phyloP scores from a whole-genome alignment of 1,140 invertebrate species.

The Dendrolimus punctatus region DNA sequence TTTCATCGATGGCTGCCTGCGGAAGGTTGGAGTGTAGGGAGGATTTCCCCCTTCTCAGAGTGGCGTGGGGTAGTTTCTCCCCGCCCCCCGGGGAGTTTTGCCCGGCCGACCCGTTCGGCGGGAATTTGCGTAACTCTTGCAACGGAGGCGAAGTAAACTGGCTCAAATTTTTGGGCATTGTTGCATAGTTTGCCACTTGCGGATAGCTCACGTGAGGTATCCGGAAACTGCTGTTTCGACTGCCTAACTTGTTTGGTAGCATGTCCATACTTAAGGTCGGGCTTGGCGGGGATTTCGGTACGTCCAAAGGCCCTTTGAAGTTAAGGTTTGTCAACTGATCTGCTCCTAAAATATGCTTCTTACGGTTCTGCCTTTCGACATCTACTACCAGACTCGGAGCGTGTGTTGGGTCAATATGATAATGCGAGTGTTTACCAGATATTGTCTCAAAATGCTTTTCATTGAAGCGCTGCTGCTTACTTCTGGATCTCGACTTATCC shows the following conservation, averaged over 20 bases:
- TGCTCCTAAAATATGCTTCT: conserved; percentile 48
- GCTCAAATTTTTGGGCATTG: conserved; percentile 66
- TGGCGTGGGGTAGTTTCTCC: conserved; percentile 48
- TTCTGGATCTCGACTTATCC: conserved; percentile 81
- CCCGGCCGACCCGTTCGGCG: conserved; percentile 53
- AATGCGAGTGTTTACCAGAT: conserved; percentile 76
- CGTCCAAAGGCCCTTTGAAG: conserved; percentile 66
- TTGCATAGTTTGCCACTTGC: conserved; percentile 60
- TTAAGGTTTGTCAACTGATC: conserved; percentile 60
- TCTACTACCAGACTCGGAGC: conserved; percentile 84
- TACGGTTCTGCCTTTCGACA: conserved; percentile 78
- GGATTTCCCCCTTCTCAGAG: conserved; percentile 53
- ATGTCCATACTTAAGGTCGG: conserved; percentile 65
- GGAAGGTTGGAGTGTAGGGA: conserved; percentile 70
- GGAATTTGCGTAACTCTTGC: conserved; percentile 60
- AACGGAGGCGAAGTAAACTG: conserved; percentile 61
- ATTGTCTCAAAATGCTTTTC: conserved; percentile 82
- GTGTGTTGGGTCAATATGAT: conserved; percentile 77
- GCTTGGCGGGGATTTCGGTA: conserved; percentile 60
- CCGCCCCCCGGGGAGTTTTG: conserved; percentile 42
- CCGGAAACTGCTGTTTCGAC: conserved; percentile 57
- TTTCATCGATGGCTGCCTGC: conserved; percentile 85
- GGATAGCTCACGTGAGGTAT: conserved; percentile 56
- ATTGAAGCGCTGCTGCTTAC: conserved; percentile 68
- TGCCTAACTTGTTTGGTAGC: conserved; percentile 63